Conservation (phyloP, 2,888 invertebrate species). For the Acanthosepion pharaonis region DNA sequence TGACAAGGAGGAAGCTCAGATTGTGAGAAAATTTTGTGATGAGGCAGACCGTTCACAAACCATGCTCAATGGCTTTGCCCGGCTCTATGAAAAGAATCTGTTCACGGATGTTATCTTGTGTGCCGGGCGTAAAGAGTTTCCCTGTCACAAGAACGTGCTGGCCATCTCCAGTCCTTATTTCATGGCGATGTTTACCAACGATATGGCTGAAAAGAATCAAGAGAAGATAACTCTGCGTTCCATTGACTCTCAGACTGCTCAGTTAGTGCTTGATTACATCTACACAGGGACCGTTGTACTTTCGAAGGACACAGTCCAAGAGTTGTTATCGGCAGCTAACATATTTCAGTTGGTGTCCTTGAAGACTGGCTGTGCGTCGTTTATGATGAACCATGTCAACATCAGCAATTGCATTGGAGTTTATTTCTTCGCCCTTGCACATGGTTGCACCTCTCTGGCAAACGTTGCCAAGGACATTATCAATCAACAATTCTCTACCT, state of each 20-base stretch:
- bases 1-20: conserved; percentile 49
- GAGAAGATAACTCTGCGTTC: conserved; percentile 68
- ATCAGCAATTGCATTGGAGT: conserved; percentile 72
- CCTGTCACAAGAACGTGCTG: conserved; percentile 71
- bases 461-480: conserved; percentile 68
- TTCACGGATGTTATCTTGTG: conserved; percentile 70
- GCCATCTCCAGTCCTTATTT: conserved; percentile 73
- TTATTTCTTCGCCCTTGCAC: conserved; percentile 72
- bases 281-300: conserved; percentile 70
- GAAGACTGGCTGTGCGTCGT: conserved; percentile 71
- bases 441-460: conserved; percentile 68
- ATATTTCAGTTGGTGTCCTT: conserved; percentile 71
- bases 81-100: conserved; percentile 68
- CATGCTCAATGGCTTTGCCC: conserved; percentile 65
- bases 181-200: conserved; percentile 71
- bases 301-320: conserved; percentile 71
- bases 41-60: conserved; percentile 66
- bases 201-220: conserved; percentile 68
- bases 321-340: conserved; percentile 72
- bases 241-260: conserved; percentile 68
- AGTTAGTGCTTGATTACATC: conserved; percentile 71
- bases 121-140: conserved; percentile 66
- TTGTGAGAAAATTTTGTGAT: conserved; percentile 53
- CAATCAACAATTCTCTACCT: conserved; percentile 63
- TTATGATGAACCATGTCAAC: conserved; percentile 71